phyloP scores from a whole-genome alignment of 2,888 invertebrate genomes.

The Halictus quadricinctus region DNA sequence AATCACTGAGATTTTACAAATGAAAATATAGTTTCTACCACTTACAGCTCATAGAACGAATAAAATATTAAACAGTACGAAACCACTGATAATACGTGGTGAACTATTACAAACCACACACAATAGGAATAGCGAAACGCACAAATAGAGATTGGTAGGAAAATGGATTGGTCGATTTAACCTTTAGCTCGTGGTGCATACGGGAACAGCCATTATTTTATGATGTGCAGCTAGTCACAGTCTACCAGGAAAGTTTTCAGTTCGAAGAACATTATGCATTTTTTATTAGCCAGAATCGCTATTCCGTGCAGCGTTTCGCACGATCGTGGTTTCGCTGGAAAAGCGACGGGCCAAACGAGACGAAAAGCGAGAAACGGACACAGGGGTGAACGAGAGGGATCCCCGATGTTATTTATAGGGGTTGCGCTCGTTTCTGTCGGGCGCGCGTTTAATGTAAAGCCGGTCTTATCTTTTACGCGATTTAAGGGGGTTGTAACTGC shows the following conservation, averaged over 20 bases:
- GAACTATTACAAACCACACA: not conserved
- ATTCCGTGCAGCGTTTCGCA: not conserved
- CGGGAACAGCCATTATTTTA: not conserved
- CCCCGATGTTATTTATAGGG: conserved; percentile 64
- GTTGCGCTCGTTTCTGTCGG: conserved; percentile 67
- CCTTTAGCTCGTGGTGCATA: not conserved
- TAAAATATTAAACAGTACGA: not conserved
- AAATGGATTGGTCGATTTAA: not conserved
- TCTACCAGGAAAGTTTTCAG: not conserved
- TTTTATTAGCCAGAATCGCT: not conserved
- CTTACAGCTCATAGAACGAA: not conserved
- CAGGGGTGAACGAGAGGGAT: conserved; percentile 52
- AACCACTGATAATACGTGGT: not conserved
- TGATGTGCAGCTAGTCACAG: not conserved
- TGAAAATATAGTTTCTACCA: not conserved
- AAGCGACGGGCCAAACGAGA: conserved; percentile 13
- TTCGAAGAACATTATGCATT: not conserved
- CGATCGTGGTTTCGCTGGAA: not conserved
- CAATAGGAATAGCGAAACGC: not conserved
- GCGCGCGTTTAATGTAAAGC: conserved; percentile 70
- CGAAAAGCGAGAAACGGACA: conserved; percentile 20
- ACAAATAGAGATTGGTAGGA: not conserved
- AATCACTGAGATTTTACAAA: not conserved
- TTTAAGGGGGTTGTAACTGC: conserved; percentile 73
- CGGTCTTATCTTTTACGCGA: conserved; percentile 74